phyloP scores from a whole-genome alignment of 2,888 invertebrate genomes.

The Teinopalpus imperialis region DNA sequence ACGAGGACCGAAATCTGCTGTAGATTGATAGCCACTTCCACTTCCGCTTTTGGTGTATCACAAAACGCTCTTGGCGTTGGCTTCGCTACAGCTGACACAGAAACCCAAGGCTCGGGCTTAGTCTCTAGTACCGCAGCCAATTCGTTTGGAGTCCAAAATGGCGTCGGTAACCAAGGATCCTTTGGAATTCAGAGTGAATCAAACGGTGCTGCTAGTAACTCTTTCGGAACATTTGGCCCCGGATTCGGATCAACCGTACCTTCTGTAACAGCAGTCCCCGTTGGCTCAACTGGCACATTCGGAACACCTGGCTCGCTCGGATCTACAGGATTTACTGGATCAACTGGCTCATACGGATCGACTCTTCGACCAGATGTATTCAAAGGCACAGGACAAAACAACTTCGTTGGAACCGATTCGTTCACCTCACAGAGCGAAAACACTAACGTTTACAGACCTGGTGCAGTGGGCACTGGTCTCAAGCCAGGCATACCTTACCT shows the following conservation, averaged over 20 bases:
- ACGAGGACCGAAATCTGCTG: constrained; percentile 72
- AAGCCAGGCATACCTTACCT: constrained; percentile 77
- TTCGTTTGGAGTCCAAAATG: constrained; percentile 20
- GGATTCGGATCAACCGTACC: constrained; percentile 14
- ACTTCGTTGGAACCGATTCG: constrained; percentile 62
- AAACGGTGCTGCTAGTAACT: background rate
- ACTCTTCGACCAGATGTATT: constrained; percentile 47
- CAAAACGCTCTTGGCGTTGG: constrained; percentile 55
- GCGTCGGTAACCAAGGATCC: constrained; percentile 13
- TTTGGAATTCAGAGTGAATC: constrained; percentile 28
- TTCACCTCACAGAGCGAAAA: constrained; percentile 63
- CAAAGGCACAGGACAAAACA: constrained; percentile 57
- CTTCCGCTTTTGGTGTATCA: constrained; percentile 43
- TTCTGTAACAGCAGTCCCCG: constrained; percentile 9
- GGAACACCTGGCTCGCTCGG: background rate
- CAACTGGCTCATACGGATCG: constrained; percentile 37
- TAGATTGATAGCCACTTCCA: constrained; percentile 56
- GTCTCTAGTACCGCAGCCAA: background rate
- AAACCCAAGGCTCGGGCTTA: constrained; percentile 39
- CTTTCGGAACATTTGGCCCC: constrained; percentile 2
- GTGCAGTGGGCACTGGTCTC: constrained; percentile 46
- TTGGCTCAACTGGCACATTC: constrained; percentile 3
- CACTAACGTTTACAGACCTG: constrained; percentile 57
- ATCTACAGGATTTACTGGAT: constrained; percentile 2
- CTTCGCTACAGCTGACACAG: constrained; percentile 49